Evolutionary conservation across 2,888 invertebrate genomes (phyloP), one percentile per base, ranked within the genome.

Genomic region (Crossocerus cetratus): DNA sequence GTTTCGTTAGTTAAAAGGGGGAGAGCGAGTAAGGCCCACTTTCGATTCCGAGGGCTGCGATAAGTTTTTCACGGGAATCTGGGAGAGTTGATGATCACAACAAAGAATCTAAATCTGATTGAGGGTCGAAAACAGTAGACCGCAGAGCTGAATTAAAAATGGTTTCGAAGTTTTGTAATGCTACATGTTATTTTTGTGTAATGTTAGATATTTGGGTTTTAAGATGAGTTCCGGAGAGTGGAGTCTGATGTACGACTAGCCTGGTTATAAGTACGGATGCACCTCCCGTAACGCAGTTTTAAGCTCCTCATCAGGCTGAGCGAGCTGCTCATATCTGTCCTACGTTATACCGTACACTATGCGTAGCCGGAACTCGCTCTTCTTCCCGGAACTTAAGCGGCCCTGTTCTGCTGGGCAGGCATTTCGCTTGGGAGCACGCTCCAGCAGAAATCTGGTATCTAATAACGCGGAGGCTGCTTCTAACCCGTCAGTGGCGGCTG

Each of bases 301-400:
- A 74, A 69, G 57, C 79, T 75, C 72, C 83, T 77, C 78, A 80
- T 81, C 77, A 82, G 69, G 62, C 5, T 55, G 59, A 43, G 42
- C 57, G 62, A 49, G 58, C 23, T 21, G 43, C 23, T 8, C 64
- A 32, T 71, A 61, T 73, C 68, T 68, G 57, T 56, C 42, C 66
- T 16, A 76, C 75, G 75, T 72, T 72, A 75, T 62, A 71, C 63
- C 65, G 43, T 13, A 56, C 59, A 77, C 77, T 75, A 77, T 84
- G 84, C 86, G 85, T 86, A 87, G 85, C 85, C 86, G 86, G 86
- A 88, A 87, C 88, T 83, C 74, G 80, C 76, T 83, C 73, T 78
- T 81, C 78, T 88, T 88, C 88, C 86, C 83, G 86, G 88, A 88
- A 87, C 82, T 81, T 72, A 70, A 74, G 76, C 71, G 77, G 73